Conservation (phyloP, 2,888 invertebrate genomes). For the Phragmatobia fuliginosa region DNA sequence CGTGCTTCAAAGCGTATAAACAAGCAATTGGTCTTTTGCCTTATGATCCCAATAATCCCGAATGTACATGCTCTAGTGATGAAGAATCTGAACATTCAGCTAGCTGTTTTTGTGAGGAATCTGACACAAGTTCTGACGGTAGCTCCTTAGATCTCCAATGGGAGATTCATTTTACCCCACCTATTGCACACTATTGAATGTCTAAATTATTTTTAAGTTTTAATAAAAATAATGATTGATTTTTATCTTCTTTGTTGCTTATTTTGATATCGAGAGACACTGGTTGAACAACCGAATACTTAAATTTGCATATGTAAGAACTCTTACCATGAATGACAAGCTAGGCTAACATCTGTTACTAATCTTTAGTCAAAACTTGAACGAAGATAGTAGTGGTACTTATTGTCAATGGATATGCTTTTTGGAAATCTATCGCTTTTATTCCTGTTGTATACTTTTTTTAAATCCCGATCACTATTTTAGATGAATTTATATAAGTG, state of each 20-base stretch:
- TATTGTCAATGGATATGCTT: no score
- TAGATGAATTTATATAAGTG: no score
- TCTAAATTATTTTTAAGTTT: not conserved
- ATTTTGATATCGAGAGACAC: not conserved
- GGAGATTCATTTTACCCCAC: constrained; percentile 79
- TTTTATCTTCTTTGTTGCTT: not conserved
- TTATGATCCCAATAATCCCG: constrained; percentile 53
- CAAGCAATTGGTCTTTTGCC: constrained; percentile 62
- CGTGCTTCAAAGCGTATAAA: constrained; percentile 67
- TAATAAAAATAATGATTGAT: constrained; percentile 6
- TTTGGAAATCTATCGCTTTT: no score
- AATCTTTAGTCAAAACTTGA: no score
- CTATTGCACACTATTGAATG: constrained; percentile 46
- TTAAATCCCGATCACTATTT: no score
- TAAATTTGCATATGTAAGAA: not conserved
- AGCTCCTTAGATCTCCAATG: constrained; percentile 75
- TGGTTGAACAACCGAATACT: not conserved
- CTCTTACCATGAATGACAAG: no score
- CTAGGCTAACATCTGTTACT: no score
- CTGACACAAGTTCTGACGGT: constrained; percentile 60
- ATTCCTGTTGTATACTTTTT: no score
- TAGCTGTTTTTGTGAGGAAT: constrained; percentile 60
- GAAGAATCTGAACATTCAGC: constrained; percentile 34
- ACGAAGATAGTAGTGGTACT: no score
- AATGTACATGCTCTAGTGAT: constrained; percentile 49